Conservation (phyloP, 1,140 invertebrate genomes). For the Magallana gigas region DNA sequence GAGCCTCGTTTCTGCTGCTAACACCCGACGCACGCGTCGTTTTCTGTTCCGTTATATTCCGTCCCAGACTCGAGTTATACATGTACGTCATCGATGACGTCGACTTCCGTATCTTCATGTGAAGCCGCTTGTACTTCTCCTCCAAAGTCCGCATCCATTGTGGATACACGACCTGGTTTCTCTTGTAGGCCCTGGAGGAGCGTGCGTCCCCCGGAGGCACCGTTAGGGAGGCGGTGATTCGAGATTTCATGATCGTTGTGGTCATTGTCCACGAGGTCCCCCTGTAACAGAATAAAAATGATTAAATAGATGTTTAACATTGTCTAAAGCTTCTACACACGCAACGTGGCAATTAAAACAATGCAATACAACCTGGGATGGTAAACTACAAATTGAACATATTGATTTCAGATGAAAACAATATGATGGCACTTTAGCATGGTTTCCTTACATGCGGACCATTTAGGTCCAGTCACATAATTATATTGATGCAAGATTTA, state of each 20-base stretch:
- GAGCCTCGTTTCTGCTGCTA: neutral
- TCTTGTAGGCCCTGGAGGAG: neutral
- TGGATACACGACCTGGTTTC: constrained; percentile 46
- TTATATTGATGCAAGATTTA: neutral
- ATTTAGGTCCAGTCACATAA: neutral
- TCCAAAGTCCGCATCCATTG: constrained; percentile 67
- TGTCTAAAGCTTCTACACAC: neutral
- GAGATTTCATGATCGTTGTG: constrained; percentile 5
- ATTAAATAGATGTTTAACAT: neutral
- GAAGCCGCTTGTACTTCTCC: constrained; percentile 65
- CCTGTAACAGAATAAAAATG: neutral
- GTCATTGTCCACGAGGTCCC: neutral
- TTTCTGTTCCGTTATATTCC: constrained; percentile 26
- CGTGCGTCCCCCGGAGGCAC: neutral
- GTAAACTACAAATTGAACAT: no score
- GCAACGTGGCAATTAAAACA: no score
- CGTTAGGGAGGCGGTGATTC: neutral
- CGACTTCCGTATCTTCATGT: constrained; percentile 60
- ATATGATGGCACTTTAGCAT: no score
- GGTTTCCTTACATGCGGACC: neutral
- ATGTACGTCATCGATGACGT: constrained; percentile 52
- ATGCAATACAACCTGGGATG: no score
- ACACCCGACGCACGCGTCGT: neutral
- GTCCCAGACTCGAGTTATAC: constrained; percentile 47
- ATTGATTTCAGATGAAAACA: no score